A percentile compares a stretch with the other conserved stretches of the same genome.
These are phyloP conservation scores for Eupithecia dodoneata DNA, from an alignment of 2,888 invertebrate species.

Conservation along the genomic window DNA sequence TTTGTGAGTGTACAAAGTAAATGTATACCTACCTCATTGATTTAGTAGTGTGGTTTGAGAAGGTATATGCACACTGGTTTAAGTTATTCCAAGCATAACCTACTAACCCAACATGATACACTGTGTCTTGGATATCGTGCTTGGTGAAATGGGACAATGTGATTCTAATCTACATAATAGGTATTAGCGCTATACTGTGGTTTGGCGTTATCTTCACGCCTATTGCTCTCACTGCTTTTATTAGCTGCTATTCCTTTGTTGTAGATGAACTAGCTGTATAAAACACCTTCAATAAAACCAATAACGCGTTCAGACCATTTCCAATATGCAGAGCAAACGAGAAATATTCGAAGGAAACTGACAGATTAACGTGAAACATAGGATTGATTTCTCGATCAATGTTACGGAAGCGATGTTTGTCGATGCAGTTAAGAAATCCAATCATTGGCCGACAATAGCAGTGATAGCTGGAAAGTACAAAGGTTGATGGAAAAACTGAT, in stretches of 20 bases:
- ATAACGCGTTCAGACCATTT: conserved; percentile 28
- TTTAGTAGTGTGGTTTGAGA: not conserved
- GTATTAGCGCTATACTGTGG: conserved; percentile 13
- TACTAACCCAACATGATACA: conserved; percentile 3
- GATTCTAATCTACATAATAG: conserved; percentile 20
- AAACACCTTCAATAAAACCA: conserved; percentile 31
- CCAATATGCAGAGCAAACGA: conserved; percentile 32
- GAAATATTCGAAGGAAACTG: conserved; percentile 41
- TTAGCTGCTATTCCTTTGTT: conserved; percentile 51
- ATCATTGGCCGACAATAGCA: conserved; percentile 68
- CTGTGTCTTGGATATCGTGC: conserved; percentile 9
- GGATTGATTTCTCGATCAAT: conserved; percentile 50
- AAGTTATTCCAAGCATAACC: conserved; percentile 2
- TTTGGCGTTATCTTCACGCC: conserved; percentile 58
- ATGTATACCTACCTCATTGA: not conserved
- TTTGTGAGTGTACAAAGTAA: not conserved
- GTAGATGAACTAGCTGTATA: conserved; percentile 34
- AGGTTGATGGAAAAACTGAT: conserved; percentile 80
- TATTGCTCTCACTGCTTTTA: conserved; percentile 63
- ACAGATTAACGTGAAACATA: conserved; percentile 56
- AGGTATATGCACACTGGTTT: not conserved
- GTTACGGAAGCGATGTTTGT: conserved; percentile 66
- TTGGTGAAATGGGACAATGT: conserved; percentile 12
- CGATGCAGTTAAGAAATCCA: conserved; percentile 73
- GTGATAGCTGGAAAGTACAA: conserved; percentile 72